phyloP scores from a whole-genome alignment of 2,113 vertebrate species.

The Poeciliopsis occidentalis region DNA sequence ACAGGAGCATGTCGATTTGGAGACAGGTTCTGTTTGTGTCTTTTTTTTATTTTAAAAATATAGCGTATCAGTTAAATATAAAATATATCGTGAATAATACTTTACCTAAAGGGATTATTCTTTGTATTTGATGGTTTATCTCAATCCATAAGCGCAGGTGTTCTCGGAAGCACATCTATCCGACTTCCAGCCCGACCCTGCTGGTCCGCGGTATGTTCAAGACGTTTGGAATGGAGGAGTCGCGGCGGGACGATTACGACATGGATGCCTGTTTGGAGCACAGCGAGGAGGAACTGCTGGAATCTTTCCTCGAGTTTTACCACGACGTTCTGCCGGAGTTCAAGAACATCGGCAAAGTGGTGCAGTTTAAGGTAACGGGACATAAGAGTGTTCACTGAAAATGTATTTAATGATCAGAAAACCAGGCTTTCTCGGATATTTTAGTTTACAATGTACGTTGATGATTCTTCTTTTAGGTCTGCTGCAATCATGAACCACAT shows the following conservation, averaged over 20 bases:
- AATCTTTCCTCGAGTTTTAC: conserved; percentile 95
- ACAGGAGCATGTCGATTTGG: conserved; percentile 97
- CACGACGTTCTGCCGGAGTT: conserved; percentile 94
- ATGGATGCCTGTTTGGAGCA: conserved; percentile 92
- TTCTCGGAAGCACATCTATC: conserved; percentile 92
- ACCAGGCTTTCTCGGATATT: not conserved
- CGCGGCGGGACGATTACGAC: conserved; percentile 92
- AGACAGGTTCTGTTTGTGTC: conserved; percentile 83
- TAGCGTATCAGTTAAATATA: not conserved
- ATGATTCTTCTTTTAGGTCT: conserved; percentile 81
- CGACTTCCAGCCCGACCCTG: conserved; percentile 86
- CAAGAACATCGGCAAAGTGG: conserved; percentile 88
- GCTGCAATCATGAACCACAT: conserved; percentile 96
- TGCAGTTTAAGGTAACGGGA: conserved; percentile 92
- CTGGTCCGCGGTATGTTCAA: conserved; percentile 93
- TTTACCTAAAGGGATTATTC: not conserved
- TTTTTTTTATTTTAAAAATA: not conserved
- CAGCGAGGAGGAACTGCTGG: conserved; percentile 93
- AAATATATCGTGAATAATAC: not conserved
- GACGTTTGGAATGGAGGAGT: conserved; percentile 95
- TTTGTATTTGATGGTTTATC: not conserved
- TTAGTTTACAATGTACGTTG: not conserved
- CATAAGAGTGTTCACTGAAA: not conserved
- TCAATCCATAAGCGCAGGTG: conserved; percentile 78
- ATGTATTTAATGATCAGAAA: not conserved